Conservation (phyloP, 2,797 vertebrate species). For the Nyctalus aviator region DNA sequence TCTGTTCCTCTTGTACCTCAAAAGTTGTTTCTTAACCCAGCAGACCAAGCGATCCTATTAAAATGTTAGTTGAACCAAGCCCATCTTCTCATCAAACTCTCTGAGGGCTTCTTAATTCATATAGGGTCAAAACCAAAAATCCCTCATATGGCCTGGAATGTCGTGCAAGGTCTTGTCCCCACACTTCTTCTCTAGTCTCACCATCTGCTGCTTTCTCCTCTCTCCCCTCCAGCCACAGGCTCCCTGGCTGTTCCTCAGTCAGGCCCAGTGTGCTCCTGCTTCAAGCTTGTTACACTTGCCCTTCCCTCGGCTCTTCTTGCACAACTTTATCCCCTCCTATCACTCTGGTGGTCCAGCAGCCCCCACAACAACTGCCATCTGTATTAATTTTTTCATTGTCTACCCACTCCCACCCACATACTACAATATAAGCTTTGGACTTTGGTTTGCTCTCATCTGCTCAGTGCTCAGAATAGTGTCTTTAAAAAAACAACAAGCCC, state of each 20-base stretch:
- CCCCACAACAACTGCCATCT: not conserved
- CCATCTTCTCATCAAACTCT: not conserved
- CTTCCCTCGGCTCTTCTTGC: not conserved
- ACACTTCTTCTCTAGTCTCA: not conserved
- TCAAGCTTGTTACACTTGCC: not conserved
- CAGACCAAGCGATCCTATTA: not conserved
- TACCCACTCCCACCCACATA: not conserved
- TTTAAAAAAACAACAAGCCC: not conserved
- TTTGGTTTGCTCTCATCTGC: not conserved
- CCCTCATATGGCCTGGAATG: not conserved
- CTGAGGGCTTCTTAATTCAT: not conserved
- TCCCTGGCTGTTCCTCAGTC: not conserved
- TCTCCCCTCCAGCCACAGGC: not conserved
- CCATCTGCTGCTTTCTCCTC: not conserved
- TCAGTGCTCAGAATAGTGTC: not conserved
- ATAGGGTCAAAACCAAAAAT: not conserved
- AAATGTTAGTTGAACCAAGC: not conserved
- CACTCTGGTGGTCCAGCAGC: not conserved
- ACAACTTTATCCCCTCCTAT: not conserved
- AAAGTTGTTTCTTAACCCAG: not conserved
- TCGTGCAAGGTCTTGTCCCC: not conserved
- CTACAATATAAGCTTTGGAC: not conserved
- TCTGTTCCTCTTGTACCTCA: not conserved
- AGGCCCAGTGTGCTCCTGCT: not conserved
- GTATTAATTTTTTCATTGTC: not conserved